Percentiles rank a stretch among this genome's conserved stretches.
Conservation (phyloP, 2,888 invertebrate genomes). For the Megastigmus dorsalis region DNA sequence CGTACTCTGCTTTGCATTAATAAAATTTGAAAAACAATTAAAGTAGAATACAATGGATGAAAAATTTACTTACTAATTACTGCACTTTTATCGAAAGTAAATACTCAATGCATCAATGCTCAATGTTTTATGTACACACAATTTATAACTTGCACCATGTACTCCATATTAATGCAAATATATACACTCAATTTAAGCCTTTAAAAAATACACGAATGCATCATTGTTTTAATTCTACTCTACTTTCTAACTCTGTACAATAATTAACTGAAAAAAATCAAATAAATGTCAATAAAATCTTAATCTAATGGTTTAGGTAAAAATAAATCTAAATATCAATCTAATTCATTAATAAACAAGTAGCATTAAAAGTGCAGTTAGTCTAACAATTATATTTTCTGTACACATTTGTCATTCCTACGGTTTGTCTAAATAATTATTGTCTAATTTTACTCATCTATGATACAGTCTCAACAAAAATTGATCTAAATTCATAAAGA, state of each 20-base stretch:
- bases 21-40: neutral
- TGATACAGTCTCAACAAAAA: conserved; percentile 20
- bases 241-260: conserved; percentile 37
- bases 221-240: conserved; percentile 45
- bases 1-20: conserved; percentile 6
- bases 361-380: conserved; percentile 52
- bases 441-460: conserved; percentile 42
- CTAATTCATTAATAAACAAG: conserved; percentile 38
- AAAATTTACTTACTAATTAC: conserved; percentile 25
- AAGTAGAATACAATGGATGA: neutral
- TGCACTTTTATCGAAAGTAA: conserved; percentile 23
- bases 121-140: conserved; percentile 10
- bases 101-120: too few relatives aligned
- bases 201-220: conserved; percentile 35
- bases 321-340: conserved; percentile 6
- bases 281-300: conserved; percentile 32
- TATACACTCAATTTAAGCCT: conserved; percentile 39
- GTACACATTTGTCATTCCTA: conserved; percentile 39
- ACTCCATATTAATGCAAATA: conserved; percentile 26
- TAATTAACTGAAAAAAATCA: conserved; percentile 35
- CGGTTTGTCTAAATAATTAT: conserved; percentile 33
- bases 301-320: conserved; percentile 35
- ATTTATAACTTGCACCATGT: conserved; percentile 8
- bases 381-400: conserved; percentile 31
- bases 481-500: conserved; percentile 19